phyloP scores from a whole-genome alignment of 2,888 invertebrate species.

The Bellardia bayeri region DNA sequence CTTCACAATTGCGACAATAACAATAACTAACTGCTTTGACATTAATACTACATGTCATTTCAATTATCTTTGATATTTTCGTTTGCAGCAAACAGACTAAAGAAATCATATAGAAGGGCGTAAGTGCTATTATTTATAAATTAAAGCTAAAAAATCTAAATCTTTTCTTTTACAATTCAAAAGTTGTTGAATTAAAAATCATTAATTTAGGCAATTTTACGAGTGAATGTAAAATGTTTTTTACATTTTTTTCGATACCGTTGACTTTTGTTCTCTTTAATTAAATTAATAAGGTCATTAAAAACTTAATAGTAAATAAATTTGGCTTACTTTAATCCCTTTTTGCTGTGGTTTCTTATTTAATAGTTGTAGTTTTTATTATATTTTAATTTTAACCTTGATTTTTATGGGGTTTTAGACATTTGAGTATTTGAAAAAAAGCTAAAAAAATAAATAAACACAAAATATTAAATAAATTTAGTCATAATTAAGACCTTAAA shows the following conservation, averaged over 20 bases:
- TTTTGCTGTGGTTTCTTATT: neutral
- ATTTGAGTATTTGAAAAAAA: constrained; percentile 2
- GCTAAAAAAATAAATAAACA: neutral
- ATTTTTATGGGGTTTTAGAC: neutral
- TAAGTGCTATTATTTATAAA: too few species aligned
- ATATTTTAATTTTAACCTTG: neutral
- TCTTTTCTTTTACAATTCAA: too few species aligned
- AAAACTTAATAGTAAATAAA: neutral
- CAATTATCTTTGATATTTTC: constrained; percentile 61
- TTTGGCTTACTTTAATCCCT: neutral
- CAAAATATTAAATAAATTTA: constrained; percentile 1
- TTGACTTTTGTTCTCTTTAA: neutral
- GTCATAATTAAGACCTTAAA: constrained; percentile 8
- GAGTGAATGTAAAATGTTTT: too few species aligned
- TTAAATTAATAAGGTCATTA: neutral
- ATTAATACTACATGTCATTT: constrained; percentile 64
- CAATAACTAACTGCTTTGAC: constrained; percentile 41
- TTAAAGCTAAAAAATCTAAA: too few species aligned
- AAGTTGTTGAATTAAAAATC: too few species aligned
- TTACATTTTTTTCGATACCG: neutral
- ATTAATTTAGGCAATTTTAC: too few species aligned
- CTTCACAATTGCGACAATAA: constrained; percentile 59
- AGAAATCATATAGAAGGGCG: too few species aligned
- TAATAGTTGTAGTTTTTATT: neutral
- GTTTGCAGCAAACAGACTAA: constrained; percentile 10